These are phyloP conservation scores for Halichondria panicea DNA, from an alignment of 37 sponge, comb jelly and placozoan species.

Conservation along the genomic window DNA sequence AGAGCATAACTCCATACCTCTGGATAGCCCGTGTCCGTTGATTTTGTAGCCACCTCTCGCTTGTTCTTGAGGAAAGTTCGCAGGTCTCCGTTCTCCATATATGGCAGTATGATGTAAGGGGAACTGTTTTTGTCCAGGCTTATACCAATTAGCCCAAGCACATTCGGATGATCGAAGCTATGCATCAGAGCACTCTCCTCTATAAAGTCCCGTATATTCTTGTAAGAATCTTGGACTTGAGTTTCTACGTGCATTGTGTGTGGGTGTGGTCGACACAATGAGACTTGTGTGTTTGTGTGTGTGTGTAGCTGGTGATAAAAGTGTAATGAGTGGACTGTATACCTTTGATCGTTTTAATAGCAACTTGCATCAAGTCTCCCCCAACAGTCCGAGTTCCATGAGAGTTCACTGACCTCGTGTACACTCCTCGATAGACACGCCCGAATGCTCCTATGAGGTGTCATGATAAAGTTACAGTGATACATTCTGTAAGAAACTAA, in stretches of 20 bases:
- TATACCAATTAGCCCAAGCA: slow-evolving; percentile 47
- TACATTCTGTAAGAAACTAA: too few species aligned
- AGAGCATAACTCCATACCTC: slow-evolving; percentile 2
- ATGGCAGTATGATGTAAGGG: slow-evolving; percentile 53
- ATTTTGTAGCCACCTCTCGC: slow-evolving; percentile 8
- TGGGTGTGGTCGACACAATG: too few species aligned
- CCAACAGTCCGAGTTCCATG: neutral
- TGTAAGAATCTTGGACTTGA: slow-evolving; percentile 2
- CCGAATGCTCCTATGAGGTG: slow-evolving; percentile 43
- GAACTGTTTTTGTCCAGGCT: slow-evolving; percentile 21
- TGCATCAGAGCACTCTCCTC: slow-evolving; percentile 47
- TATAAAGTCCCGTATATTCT: slow-evolving; percentile 27
- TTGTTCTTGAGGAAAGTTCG: slow-evolving; percentile 28
- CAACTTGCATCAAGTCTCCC: slow-evolving; percentile 10
- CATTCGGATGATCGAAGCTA: slow-evolving; percentile 36
- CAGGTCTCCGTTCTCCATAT: slow-evolving; percentile 48
- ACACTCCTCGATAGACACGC: slow-evolving; percentile 23
- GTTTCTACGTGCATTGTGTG: neutral
- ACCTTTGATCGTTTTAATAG: slow-evolving; percentile 54
- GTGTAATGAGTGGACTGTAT: neutral
- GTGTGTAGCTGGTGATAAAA: neutral
- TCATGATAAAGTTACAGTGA: too few species aligned
- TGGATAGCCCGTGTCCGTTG: slow-evolving; percentile 20
- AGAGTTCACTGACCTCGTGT: too few species aligned
- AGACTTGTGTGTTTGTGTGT: slow-evolving; percentile 1